Percentiles rank a stretch among this genome's conserved stretches.
These are phyloP conservation scores for Hetaerina americana DNA, from an alignment of 1,140 invertebrate genomes.

Conservation along the genomic window DNA sequence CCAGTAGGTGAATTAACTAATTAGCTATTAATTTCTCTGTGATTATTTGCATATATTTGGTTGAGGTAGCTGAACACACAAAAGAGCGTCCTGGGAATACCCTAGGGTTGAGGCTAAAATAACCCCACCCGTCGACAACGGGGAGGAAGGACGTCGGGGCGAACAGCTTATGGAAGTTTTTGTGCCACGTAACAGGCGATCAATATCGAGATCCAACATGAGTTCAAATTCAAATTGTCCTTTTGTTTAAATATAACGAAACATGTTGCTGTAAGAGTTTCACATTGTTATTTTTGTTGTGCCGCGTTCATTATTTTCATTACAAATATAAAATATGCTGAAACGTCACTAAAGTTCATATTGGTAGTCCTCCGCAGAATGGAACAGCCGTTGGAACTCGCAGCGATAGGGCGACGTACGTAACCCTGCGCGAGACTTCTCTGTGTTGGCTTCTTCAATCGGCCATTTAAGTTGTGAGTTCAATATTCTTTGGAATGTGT, in stretches of 20 bases:
- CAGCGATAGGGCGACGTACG: background rate
- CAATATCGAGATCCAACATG: background rate
- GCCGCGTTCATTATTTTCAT: no score
- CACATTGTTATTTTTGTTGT: background rate
- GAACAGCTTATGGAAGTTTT: constrained; percentile 6
- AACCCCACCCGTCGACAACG: constrained; percentile 4
- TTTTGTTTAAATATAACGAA: background rate
- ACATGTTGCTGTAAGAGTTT: background rate
- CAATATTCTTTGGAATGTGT: no score
- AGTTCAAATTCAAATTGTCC: background rate
- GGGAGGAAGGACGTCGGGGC: background rate
- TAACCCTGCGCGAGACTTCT: background rate
- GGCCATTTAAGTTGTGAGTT: background rate
- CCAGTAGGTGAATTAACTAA: no score
- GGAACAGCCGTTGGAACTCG: background rate
- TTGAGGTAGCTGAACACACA: background rate
- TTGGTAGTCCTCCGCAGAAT: background rate
- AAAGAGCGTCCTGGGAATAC: constrained; percentile 9
- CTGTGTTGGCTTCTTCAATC: background rate
- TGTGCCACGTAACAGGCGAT: constrained; percentile 6
- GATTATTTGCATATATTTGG: background rate
- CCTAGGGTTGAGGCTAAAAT: constrained; percentile 8
- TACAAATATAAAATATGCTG: background rate
- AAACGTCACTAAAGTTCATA: background rate
- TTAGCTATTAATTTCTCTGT: no score